These are phyloP conservation scores for Harpegnathos saltator DNA, from an alignment of 1,140 invertebrate species.

Conservation along the genomic window DNA sequence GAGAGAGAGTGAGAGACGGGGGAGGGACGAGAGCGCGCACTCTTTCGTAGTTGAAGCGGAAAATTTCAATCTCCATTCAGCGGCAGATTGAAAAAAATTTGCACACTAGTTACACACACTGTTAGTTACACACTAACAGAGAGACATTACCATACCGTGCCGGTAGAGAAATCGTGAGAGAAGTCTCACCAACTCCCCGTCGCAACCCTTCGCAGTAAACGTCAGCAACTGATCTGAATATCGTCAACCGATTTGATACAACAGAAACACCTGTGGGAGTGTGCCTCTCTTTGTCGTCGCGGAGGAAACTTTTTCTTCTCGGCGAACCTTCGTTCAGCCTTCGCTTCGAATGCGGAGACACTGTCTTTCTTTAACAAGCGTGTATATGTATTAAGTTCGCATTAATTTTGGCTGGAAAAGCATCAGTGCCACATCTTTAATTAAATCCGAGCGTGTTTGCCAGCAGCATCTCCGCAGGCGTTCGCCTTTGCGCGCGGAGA, in stretches of 20 bases:
- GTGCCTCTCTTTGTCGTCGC: neutral
- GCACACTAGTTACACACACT: no score
- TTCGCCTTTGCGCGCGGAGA: neutral
- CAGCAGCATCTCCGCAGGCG: neutral
- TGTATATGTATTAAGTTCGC: neutral
- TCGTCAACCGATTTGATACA: neutral
- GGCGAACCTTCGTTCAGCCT: no score
- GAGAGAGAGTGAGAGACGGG: no score
- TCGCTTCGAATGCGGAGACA: neutral
- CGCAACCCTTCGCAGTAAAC: neutral
- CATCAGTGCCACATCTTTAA: constrained; percentile 27
- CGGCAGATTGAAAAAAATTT: constrained; percentile 33
- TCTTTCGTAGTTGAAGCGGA: constrained; percentile 42
- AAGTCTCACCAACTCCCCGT: neutral
- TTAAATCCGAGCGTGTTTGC: constrained; percentile 31
- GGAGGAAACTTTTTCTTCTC: neutral
- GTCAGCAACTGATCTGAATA: neutral
- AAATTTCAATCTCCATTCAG: constrained; percentile 49
- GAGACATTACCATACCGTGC: neutral
- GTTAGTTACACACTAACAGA: constrained; percentile 6
- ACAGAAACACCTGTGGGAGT: neutral
- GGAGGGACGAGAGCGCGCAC: constrained; percentile 21
- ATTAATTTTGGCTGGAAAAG: neutral
- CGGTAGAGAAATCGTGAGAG: neutral
- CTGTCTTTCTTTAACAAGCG: neutral